Evolutionary conservation across 2,797 vertebrate species (phyloP).

Genomic region (Odontamblyopus lacepedii): DNA sequence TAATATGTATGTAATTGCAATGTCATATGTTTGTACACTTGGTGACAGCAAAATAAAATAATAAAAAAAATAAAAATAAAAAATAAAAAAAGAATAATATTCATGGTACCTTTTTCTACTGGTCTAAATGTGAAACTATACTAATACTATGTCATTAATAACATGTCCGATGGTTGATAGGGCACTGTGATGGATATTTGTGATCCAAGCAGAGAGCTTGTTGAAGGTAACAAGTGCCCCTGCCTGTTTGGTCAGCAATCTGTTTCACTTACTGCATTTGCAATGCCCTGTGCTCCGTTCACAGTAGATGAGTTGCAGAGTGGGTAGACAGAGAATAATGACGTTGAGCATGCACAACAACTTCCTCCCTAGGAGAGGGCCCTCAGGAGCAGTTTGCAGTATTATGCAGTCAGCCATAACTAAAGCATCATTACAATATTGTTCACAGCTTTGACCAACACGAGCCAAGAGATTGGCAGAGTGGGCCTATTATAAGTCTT

Average conservation of each 20-base stretch:
- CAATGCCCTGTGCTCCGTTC: slow-evolving; percentile 46
- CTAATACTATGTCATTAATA: slow-evolving; percentile 32
- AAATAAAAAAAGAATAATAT: neutral
- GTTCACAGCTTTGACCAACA: slow-evolving; percentile 49
- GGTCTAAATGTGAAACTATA: neutral
- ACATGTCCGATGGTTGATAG: slow-evolving; percentile 2
- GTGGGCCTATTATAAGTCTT: neutral
- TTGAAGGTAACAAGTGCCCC: slow-evolving; percentile 55
- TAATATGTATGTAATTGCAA: no score
- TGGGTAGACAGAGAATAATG: slow-evolving; percentile 70
- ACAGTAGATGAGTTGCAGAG: slow-evolving; percentile 61
- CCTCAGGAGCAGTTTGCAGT: slow-evolving; percentile 68
- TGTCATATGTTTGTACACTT: no score
- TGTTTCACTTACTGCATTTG: slow-evolving; percentile 57
- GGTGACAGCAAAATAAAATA: no score
- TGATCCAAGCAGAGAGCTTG: slow-evolving; percentile 31
- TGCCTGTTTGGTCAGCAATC: slow-evolving; percentile 56
- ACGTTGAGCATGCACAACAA: slow-evolving; percentile 66
- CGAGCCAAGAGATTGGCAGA: slow-evolving; percentile 1
- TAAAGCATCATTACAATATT: slow-evolving; percentile 72
- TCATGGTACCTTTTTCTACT: neutral
- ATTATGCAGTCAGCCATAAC: slow-evolving; percentile 74
- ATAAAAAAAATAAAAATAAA: no score
- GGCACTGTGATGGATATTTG: slow-evolving; percentile 5
- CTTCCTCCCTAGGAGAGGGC: slow-evolving; percentile 57